Evolutionary conservation across 2,113 vertebrate species (phyloP), one percentile per base, ranked within the genome.

Genomic region (Muscicapa adusta): DNA sequence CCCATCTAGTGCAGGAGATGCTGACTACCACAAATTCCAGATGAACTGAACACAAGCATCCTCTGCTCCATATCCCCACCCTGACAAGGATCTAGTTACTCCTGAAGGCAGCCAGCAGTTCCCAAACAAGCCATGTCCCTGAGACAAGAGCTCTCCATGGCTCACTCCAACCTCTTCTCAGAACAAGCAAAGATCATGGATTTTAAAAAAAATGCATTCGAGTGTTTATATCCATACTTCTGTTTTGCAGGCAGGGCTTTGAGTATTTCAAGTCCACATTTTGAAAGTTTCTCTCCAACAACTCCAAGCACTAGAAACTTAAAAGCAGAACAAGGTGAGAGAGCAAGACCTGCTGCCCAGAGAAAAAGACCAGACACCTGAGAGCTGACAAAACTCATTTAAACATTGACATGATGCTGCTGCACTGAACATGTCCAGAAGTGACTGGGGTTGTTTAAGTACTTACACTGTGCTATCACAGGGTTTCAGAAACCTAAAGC

Each of bases 301-400:
- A 5, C 54, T 85, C 16, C 6, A 71, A 91, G 72, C 45, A 9
- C 18, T 18, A 18, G 53, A 38, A 93, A 58, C 53, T 74, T 77
- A 40, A 91, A 89, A 94, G 92, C 58, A 38, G 71, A 84, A 19
- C 76, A 68, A 91, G 83, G 51, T 70, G 83, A 76, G 68, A 63
- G 70, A 63, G 51, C 18, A 0, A 68, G 74, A 82, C 71, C 66
- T 54, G 74, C 45, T 61, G 80, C 61, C 80, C 91, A n/a, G 24
- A 74, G 50, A 80, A 89, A 89, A 70, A 63, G 38, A 24, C 33
- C 75, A 75, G 68, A 63, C 61, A 94, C 93, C 80, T 45, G 87
- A 93, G 96, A 95, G 80, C 81, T 75, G 88, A 73, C 72, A 85
- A 65, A 91, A 76, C 51, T 74, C 60, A 43, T 90, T 62, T 73